Conservation (phyloP, 2,888 invertebrate genomes). For the Plusia festucae region DNA sequence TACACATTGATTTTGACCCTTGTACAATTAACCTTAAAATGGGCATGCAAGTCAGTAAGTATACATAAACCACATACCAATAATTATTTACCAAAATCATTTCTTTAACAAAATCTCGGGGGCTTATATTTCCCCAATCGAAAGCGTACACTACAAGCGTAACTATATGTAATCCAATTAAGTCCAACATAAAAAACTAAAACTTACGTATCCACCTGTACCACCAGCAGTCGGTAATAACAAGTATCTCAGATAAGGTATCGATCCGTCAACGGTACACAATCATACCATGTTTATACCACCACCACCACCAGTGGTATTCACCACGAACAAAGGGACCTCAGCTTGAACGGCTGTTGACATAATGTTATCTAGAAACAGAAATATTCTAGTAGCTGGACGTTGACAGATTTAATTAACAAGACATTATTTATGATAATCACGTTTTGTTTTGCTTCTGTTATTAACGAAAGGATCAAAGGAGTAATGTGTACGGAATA, state of each 20-base stretch:
- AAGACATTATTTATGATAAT: not conserved
- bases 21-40: too few relatives aligned
- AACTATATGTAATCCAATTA: too few relatives aligned
- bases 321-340: not conserved
- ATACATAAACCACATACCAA: too few relatives aligned
- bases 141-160: too few relatives aligned
- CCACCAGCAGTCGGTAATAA: conserved; percentile 22
- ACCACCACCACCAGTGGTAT: not conserved
- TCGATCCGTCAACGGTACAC: conserved; percentile 39
- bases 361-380: not conserved
- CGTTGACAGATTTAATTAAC: not conserved
- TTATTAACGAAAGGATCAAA: not conserved
- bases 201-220: conserved; percentile 8
- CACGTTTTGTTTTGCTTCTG: not conserved
- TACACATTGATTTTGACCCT: too few relatives aligned
- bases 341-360: not conserved
- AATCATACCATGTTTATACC: conserved; percentile 27
- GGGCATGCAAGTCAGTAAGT: too few relatives aligned
- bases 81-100: too few relatives aligned
- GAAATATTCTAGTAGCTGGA: not conserved
- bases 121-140: too few relatives aligned
- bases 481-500: too few relatives aligned
- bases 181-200: too few relatives aligned
- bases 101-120: too few relatives aligned
- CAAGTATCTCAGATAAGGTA: conserved; percentile 37